Percentiles rank a stretch among this genome's conserved stretches.
phyloP scores from a whole-genome alignment of 2,797 vertebrate species.

The Ataeniobius toweri region DNA sequence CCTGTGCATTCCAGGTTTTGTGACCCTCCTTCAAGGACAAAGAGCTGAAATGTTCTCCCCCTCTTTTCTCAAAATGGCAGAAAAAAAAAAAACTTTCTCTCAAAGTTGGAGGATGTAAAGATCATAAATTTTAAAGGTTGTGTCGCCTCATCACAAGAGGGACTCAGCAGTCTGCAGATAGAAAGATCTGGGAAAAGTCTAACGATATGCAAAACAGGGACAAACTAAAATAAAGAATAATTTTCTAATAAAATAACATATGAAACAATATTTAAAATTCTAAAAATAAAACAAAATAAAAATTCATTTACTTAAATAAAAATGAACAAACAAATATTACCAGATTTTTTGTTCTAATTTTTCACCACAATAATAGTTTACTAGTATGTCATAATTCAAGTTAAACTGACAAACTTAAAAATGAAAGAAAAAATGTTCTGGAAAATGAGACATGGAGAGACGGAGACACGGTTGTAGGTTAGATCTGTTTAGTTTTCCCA shows the following conservation, averaged over 20 bases:
- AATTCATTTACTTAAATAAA: neutral
- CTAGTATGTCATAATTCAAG: neutral
- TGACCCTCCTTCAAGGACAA: slow-evolving; percentile 81
- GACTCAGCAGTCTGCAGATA: slow-evolving; percentile 53
- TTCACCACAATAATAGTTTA: too few species aligned
- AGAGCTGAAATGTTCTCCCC: slow-evolving; percentile 56
- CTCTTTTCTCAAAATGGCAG: slow-evolving; percentile 48
- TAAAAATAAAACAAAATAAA: neutral
- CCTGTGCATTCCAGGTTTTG: slow-evolving; percentile 80
- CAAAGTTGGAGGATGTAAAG: slow-evolving; percentile 46
- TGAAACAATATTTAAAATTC: neutral
- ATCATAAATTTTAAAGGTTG: slow-evolving; percentile 60
- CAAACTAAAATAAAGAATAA: neutral
- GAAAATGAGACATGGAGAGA: neutral
- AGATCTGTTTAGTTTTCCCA: neutral
- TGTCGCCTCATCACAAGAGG: slow-evolving; percentile 58
- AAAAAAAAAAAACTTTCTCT: slow-evolving; percentile 22
- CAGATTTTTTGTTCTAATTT: too few species aligned
- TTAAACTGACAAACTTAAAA: neutral
- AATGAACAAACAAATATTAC: too few species aligned
- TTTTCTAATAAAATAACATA: neutral
- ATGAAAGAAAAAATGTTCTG: neutral
- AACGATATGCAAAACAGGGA: slow-evolving; percentile 17
- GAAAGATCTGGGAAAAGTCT: slow-evolving; percentile 55
- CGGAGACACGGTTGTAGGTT: neutral